These are phyloP conservation scores for Trachurus trachurus DNA, from an alignment of 2,797 vertebrate genomes.

Conservation along the genomic window DNA sequence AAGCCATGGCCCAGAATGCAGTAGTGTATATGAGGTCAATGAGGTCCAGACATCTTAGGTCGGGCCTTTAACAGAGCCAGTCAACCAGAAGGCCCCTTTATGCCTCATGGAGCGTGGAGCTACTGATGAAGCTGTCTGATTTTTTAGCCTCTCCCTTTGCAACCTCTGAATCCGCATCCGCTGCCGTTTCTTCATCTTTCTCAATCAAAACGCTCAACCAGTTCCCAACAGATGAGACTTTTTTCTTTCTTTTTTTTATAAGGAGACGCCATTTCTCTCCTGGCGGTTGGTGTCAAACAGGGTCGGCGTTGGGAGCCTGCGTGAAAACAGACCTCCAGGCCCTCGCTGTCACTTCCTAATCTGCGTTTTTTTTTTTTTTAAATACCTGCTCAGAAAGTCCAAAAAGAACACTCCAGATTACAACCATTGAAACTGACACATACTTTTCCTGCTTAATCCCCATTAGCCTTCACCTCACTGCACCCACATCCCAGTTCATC, in stretches of 20 bases:
- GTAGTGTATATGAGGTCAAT: slow-evolving; percentile 67
- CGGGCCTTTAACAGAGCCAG: slow-evolving; percentile 58
- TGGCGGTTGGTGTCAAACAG: slow-evolving; percentile 30
- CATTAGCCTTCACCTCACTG: slow-evolving; percentile 75
- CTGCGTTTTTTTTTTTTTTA: slow-evolving; percentile 43
- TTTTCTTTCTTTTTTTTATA: not conserved
- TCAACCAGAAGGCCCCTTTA: slow-evolving; percentile 76
- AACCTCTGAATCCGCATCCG: not conserved
- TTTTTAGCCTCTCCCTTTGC: slow-evolving; percentile 31
- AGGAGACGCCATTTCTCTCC: slow-evolving; percentile 21
- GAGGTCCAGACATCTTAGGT: slow-evolving; percentile 73
- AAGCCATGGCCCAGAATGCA: slow-evolving; percentile 70
- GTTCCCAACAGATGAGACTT: slow-evolving; percentile 34
- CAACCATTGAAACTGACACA: slow-evolving; percentile 77
- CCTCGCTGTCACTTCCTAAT: slow-evolving; percentile 56
- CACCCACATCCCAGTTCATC: slow-evolving; percentile 60
- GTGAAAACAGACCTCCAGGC: slow-evolving; percentile 61
- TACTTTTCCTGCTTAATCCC: slow-evolving; percentile 79
- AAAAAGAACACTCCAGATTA: slow-evolving; percentile 73
- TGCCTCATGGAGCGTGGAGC: slow-evolving; percentile 57
- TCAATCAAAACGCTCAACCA: not conserved
- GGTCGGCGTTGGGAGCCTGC: slow-evolving; percentile 32
- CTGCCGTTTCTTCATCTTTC: not conserved
- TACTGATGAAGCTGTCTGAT: slow-evolving; percentile 47
- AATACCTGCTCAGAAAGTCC: slow-evolving; percentile 58